These are phyloP conservation scores for Coenobita brevimanus DNA, from an alignment of 1,140 invertebrate species.

Conservation along the genomic window DNA sequence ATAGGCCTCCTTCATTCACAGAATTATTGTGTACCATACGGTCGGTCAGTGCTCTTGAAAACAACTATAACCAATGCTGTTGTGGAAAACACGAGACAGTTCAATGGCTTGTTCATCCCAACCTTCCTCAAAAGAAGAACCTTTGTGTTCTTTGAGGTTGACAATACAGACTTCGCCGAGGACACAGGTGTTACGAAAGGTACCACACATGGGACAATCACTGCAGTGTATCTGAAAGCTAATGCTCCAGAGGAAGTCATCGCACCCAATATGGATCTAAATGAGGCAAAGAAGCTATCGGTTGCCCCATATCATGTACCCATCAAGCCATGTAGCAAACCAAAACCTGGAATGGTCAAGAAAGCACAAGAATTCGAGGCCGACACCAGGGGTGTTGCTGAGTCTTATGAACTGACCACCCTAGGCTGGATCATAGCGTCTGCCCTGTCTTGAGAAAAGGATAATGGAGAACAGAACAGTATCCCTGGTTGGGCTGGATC, in stretches of 20 bases:
- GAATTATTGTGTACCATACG: conserved; percentile 36
- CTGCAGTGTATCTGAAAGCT: conserved; percentile 52
- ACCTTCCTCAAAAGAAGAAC: conserved; percentile 68
- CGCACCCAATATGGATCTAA: background rate
- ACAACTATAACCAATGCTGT: conserved; percentile 66
- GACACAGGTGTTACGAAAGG: conserved; percentile 54
- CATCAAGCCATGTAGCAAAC: conserved; percentile 12
- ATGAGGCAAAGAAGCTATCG: conserved; percentile 30
- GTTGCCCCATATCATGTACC: conserved; percentile 30
- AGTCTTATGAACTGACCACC: background rate
- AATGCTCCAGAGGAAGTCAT: conserved; percentile 45
- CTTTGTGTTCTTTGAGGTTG: conserved; percentile 65
- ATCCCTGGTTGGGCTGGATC: conserved; percentile 56
- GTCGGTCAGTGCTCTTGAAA: conserved; percentile 53
- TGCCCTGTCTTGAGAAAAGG: conserved; percentile 38
- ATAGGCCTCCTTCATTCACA: conserved; percentile 62
- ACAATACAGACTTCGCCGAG: conserved; percentile 69
- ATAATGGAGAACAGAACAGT: conserved; percentile 14
- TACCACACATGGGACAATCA: conserved; percentile 55
- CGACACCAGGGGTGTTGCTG: conserved; percentile 6
- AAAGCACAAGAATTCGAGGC: conserved; percentile 10
- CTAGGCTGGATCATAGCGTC: conserved; percentile 48
- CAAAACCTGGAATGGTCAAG: conserved; percentile 20
- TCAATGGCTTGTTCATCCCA: conserved; percentile 61
- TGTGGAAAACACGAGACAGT: conserved; percentile 56